phyloP scores from a whole-genome alignment of 2,888 invertebrate species.

The Polyploca ridens region DNA sequence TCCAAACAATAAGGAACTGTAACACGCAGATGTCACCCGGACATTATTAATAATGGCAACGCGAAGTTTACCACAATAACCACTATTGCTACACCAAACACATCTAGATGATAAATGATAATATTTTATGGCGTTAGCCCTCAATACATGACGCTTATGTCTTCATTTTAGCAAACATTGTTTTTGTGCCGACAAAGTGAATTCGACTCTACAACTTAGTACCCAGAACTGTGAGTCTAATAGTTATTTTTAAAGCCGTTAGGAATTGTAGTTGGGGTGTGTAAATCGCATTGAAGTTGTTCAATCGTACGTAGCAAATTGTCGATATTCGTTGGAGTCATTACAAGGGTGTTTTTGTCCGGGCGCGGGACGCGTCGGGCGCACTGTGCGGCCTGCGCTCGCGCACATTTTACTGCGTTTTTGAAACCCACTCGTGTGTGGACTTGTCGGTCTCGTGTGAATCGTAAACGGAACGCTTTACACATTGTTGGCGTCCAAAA shows the following conservation, averaged over 20 bases:
- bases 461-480: slow-evolving; percentile 46
- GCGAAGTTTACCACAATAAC: slow-evolving; percentile 80
- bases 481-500: slow-evolving; percentile 41
- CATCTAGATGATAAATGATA: slow-evolving; percentile 79
- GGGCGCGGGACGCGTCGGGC: slow-evolving; percentile 36
- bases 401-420: slow-evolving; percentile 43
- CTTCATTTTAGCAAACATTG: slow-evolving; percentile 69
- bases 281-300: slow-evolving; percentile 75
- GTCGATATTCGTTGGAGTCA: slow-evolving; percentile 75
- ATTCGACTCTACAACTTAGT: slow-evolving; percentile 21
- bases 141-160: slow-evolving; percentile 72
- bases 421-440: slow-evolving; percentile 63
- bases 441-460: slow-evolving; percentile 53
- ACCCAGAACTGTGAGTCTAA: slow-evolving; percentile 27
- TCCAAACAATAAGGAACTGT: slow-evolving; percentile 60
- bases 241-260: slow-evolving; percentile 40
- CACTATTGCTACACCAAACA: slow-evolving; percentile 68
- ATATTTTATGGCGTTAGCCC: slow-evolving; percentile 79
- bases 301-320: slow-evolving; percentile 83
- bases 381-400: slow-evolving; percentile 53
- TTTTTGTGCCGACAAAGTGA: slow-evolving; percentile 23
- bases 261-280: slow-evolving; percentile 62
- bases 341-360: slow-evolving; percentile 70
- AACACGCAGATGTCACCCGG: slow-evolving; percentile 71
- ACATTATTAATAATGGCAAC: slow-evolving; percentile 75